Evolutionary conservation across 2,797 vertebrate genomes (phyloP).

Genomic region (Philypnodon macrostomus): DNA sequence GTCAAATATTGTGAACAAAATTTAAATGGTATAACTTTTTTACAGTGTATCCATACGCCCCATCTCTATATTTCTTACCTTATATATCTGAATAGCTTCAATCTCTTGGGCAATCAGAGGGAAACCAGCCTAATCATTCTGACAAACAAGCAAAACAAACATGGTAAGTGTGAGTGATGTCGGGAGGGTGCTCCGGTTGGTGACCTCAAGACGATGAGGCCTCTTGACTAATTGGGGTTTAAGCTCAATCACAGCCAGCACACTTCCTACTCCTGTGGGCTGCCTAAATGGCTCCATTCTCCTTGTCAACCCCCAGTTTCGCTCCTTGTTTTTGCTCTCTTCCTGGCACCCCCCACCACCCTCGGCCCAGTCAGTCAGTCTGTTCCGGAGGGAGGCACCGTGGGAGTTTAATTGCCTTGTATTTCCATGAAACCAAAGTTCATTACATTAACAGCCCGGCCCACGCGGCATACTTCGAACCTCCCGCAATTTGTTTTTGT

Average conservation of each 20-base stretch:
- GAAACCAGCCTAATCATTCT: conserved; percentile 62
- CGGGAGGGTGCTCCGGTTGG: conserved; percentile 24
- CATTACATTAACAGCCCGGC: conserved; percentile 75
- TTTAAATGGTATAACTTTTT: no score
- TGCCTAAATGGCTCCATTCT: conserved; percentile 73
- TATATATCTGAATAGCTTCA: conserved; percentile 30
- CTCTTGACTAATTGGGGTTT: conserved; percentile 70
- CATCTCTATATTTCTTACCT: no score
- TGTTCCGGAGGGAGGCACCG: conserved; percentile 63
- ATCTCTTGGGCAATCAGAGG: conserved; percentile 52
- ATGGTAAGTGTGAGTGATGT: conserved; percentile 62
- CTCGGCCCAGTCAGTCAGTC: conserved; percentile 49
- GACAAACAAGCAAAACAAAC: conserved; percentile 69
- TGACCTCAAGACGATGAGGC: conserved; percentile 52
- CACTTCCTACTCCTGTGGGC: conserved; percentile 69
- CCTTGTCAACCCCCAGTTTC: conserved; percentile 28
- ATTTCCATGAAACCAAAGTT: conserved; percentile 76
- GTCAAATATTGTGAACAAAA: no score
- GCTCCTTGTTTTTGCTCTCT: conserved; percentile 23
- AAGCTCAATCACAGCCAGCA: conserved; percentile 65
- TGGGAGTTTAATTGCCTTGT: conserved; percentile 81
- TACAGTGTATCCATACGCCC: no score
- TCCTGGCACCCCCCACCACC: conserved; percentile 17
- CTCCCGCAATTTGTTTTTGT: conserved; percentile 79
- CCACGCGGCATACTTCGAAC: conserved; percentile 78